phyloP scores from a whole-genome alignment of 2,888 invertebrate species.

The Leucophora obtusa region DNA sequence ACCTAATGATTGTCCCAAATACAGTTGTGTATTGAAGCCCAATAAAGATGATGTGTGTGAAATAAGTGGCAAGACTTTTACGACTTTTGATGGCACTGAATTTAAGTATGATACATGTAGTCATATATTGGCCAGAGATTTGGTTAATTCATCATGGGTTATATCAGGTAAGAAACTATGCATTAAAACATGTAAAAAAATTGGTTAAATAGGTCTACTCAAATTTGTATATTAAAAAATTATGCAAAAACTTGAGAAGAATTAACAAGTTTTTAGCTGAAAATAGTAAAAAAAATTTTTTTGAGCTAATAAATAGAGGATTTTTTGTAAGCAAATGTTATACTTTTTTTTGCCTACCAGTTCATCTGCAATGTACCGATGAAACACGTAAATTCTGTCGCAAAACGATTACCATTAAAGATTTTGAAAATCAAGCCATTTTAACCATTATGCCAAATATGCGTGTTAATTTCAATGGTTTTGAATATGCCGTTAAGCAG shows the following conservation, averaged over 20 bases:
- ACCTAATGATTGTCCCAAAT: conserved; percentile 80
- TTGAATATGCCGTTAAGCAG: conserved; percentile 78
- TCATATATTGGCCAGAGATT: conserved; percentile 87
- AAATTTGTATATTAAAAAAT: no score
- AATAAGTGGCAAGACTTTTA: conserved; percentile 87
- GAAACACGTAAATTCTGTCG: conserved; percentile 80
- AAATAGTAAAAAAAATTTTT: no score
- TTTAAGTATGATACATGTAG: conserved; percentile 90
- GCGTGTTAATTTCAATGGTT: conserved; percentile 84
- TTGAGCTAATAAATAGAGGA: no score
- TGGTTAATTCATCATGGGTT: conserved; percentile 84
- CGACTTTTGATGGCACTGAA: conserved; percentile 88
- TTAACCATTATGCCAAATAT: conserved; percentile 80
- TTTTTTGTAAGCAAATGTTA: no score
- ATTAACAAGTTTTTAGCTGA: no score
- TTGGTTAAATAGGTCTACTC: no score
- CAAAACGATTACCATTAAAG: conserved; percentile 83
- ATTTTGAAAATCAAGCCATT: conserved; percentile 80
- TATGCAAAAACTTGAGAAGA: no score
- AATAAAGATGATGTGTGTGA: conserved; percentile 82
- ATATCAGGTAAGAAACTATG: conserved; percentile 82
- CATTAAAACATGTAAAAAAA: no score
- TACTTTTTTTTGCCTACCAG: conserved; percentile 79
- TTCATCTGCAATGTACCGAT: conserved; percentile 76
- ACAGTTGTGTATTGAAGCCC: conserved; percentile 83